phyloP scores from a whole-genome alignment of 2,113 vertebrate genomes.

The Chamaetylas fuelleborni region DNA sequence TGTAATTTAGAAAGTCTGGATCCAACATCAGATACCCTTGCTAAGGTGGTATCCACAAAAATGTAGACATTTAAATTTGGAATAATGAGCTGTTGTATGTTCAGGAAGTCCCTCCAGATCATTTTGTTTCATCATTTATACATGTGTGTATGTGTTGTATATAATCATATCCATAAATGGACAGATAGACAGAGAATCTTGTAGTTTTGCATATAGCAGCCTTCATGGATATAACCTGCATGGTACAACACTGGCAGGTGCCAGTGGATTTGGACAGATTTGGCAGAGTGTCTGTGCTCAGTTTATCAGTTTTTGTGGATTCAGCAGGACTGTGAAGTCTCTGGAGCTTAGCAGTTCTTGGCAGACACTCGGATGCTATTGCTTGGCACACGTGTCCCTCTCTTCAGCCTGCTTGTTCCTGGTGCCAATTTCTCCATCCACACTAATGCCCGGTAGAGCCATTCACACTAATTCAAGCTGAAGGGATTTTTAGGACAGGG shows the following conservation, averaged over 20 bases:
- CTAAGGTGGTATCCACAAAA: not conserved
- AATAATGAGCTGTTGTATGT: not conserved
- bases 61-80: not conserved
- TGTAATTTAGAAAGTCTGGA: not conserved
- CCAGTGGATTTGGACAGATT: not conserved
- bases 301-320: not conserved
- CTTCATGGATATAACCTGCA: not conserved
- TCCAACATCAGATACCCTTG: not conserved
- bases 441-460: not conserved
- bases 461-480: not conserved
- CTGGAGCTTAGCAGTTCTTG: not conserved
- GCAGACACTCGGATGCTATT: not conserved
- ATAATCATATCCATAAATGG: not conserved
- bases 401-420: too few species aligned
- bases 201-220: not conserved
- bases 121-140: not conserved
- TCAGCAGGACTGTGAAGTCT: not conserved
- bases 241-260: not conserved
- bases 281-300: not conserved
- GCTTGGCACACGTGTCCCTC: rapidly evolving
- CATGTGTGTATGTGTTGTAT: rapidly evolving
- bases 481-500: not conserved
- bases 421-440: not conserved
- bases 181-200: not conserved
- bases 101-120: not conserved